Conservation (phyloP, 2,113 vertebrate genomes). For the Arvicanthis niloticus region DNA sequence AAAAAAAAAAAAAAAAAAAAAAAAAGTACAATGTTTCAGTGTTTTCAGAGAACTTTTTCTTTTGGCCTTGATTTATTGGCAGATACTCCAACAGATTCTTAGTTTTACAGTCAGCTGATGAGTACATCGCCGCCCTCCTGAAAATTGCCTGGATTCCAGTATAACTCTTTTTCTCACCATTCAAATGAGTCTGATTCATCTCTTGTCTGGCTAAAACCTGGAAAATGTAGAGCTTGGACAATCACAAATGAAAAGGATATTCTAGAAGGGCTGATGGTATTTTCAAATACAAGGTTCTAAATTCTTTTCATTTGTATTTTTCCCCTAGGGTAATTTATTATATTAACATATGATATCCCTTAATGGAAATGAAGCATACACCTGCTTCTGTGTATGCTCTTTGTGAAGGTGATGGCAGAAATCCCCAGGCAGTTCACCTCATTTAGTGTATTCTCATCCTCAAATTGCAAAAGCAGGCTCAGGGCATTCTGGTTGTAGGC, state of each 20-base stretch:
- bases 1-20: too few relatives aligned
- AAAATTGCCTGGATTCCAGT: background rate
- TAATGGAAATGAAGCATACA: constrained; percentile 59
- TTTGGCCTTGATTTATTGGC: background rate
- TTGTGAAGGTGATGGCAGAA: constrained; percentile 66
- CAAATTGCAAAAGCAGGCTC: constrained; percentile 61
- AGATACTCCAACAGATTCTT: background rate
- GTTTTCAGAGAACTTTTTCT: constrained; percentile 31
- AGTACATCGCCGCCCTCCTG: background rate
- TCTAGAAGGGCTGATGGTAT: constrained; percentile 22
- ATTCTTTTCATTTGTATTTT: background rate
- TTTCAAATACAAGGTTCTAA: constrained; percentile 36
- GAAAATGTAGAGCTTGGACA: background rate
- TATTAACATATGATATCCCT: constrained; percentile 64
- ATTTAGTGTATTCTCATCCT: constrained; percentile 50
- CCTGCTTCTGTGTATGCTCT: constrained; percentile 68
- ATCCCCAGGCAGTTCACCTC: constrained; percentile 58
- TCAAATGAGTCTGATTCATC: background rate
- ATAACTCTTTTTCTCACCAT: background rate
- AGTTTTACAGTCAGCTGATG: background rate
- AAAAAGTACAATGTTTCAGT: background rate
- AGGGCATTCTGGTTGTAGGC: background rate
- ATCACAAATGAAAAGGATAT: background rate
- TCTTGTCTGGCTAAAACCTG: background rate
- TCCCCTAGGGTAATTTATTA: background rate